Evolutionary conservation across 1,140 invertebrate genomes (phyloP).

Genomic region (Trichomalopsis sarcophagae): DNA sequence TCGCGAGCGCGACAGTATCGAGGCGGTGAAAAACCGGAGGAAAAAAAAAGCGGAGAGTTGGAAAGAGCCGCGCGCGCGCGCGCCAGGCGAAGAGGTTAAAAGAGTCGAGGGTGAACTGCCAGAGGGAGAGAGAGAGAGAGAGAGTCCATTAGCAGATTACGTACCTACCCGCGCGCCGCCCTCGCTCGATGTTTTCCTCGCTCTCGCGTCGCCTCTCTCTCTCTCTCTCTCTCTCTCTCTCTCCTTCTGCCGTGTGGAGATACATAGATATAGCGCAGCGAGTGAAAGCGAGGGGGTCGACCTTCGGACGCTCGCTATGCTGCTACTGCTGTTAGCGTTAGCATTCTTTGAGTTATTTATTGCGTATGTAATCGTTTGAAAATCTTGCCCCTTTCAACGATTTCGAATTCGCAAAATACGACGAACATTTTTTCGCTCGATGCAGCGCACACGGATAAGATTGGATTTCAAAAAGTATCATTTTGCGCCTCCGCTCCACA

Average conservation of each 20-base stretch:
- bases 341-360: not conserved
- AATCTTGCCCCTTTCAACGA: too few relatives aligned
- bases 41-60: slow-evolving; percentile 13
- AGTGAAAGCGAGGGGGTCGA: not conserved
- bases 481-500: too few relatives aligned
- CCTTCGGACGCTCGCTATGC: not conserved
- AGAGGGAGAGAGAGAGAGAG: slow-evolving; percentile 23
- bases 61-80: not conserved
- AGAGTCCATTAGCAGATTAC: slow-evolving; percentile 74
- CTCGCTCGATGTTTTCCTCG: slow-evolving; percentile 46
- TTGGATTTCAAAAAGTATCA: too few relatives aligned
- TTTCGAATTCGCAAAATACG: too few relatives aligned
- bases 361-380: not conserved
- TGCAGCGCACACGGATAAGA: too few relatives aligned
- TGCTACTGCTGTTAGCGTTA: too few relatives aligned
- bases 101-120: slow-evolving; percentile 49
- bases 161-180: slow-evolving; percentile 64
- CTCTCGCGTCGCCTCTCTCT: slow-evolving; percentile 17
- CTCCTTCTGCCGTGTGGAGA: not conserved
- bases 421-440: too few relatives aligned
- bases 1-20: too few relatives aligned
- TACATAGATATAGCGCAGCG: not conserved
- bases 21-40: not conserved
- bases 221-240: slow-evolving; percentile 28
- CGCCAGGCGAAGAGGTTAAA: slow-evolving; percentile 30